phyloP scores from a whole-genome alignment of 2,888 invertebrate species.

The Desoria tigrina region DNA sequence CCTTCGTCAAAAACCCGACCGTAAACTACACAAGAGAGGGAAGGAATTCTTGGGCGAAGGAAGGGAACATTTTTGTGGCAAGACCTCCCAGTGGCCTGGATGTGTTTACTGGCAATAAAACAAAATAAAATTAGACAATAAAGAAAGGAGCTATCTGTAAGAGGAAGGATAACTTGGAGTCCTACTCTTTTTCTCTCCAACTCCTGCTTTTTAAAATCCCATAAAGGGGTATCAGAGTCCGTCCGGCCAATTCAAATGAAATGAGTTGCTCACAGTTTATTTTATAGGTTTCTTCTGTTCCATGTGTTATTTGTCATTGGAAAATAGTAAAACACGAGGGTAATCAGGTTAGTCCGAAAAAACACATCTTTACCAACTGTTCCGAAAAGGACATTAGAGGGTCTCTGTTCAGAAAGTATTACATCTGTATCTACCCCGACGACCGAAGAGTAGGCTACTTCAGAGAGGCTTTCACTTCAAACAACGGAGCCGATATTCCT shows the following conservation, averaged over 20 bases:
- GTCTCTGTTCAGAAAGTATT: no score
- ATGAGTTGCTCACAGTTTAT: constrained; percentile 4
- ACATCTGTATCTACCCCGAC: no score
- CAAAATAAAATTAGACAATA: constrained; percentile 36
- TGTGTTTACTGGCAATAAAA: constrained; percentile 29
- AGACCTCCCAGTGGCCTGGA: neutral
- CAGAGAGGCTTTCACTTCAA: no score
- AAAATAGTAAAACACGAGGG: neutral
- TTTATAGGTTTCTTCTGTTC: neutral
- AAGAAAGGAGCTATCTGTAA: constrained; percentile 19
- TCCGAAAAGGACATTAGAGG: no score
- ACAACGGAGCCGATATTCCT: no score
- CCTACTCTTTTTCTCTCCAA: neutral
- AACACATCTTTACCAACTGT: no score
- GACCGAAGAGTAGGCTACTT: no score
- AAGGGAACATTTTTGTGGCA: no score
- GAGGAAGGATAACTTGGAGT: neutral
- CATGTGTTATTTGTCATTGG: neutral
- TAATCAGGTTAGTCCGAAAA: no score
- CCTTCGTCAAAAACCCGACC: no score
- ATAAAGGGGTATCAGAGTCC: constrained; percentile 1
- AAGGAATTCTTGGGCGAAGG: no score
- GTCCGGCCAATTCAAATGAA: constrained; percentile 2
- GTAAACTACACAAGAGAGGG: no score
- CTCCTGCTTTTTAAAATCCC: constrained; percentile 6